phyloP scores from a whole-genome alignment of 2,113 vertebrate genomes.

The Larimichthys crocea region DNA sequence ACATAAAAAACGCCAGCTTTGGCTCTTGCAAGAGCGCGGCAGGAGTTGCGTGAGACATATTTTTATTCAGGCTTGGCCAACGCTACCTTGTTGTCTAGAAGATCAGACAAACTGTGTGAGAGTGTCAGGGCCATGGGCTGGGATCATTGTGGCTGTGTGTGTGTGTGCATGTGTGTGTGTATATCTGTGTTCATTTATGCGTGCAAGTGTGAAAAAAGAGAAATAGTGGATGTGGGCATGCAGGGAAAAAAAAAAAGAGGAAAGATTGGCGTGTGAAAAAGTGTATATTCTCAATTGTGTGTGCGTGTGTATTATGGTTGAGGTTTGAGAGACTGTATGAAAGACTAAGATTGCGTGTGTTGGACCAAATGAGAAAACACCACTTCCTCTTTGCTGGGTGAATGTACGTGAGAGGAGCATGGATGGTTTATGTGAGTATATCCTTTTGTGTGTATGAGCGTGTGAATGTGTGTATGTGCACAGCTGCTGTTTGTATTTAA shows the following conservation, averaged over 20 bases:
- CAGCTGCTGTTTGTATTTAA: constrained; percentile 73
- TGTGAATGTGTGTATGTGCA: constrained; percentile 35
- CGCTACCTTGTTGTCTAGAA: constrained; percentile 69
- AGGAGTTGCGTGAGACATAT: constrained; percentile 57
- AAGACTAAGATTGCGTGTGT: constrained; percentile 71
- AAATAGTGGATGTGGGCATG: constrained; percentile 55
- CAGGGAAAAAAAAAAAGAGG: constrained; percentile 4
- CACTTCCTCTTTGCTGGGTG: constrained; percentile 74
- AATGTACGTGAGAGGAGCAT: constrained; percentile 68
- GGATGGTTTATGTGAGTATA: constrained; percentile 53
- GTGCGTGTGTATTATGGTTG: constrained; percentile 60
- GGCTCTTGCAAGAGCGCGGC: constrained; percentile 28
- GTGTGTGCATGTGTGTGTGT: neutral
- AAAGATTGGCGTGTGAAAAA: constrained; percentile 60
- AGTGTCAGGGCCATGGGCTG: constrained; percentile 35
- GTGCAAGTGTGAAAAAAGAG: constrained; percentile 54
- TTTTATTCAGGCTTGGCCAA: constrained; percentile 64
- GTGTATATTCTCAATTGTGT: constrained; percentile 43
- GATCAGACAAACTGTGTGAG: constrained; percentile 38
- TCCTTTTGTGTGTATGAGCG: constrained; percentile 41
- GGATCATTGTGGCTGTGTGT: constrained; percentile 28
- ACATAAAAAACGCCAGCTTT: constrained; percentile 51
- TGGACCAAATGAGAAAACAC: constrained; percentile 72
- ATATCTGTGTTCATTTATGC: constrained; percentile 24
- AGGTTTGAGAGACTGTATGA: constrained; percentile 59